Evolutionary conservation across 2,888 invertebrate species (phyloP).

Genomic region (Sinhomidia bicolor): DNA sequence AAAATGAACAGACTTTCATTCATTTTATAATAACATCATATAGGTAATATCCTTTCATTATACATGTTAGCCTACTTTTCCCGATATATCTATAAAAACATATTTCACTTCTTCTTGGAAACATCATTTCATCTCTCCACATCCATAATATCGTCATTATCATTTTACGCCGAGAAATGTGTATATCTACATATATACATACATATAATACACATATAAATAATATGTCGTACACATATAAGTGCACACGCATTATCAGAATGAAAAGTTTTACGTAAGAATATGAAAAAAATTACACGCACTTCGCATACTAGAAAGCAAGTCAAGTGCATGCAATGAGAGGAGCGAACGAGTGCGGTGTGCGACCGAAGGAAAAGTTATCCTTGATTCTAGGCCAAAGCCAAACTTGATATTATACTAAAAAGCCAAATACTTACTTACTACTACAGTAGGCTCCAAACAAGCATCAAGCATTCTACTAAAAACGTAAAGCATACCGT

Average conservation of each 20-base stretch:
- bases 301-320: slow-evolving; percentile 27
- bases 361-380: slow-evolving; percentile 3
- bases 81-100: background rate
- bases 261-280: slow-evolving; percentile 20
- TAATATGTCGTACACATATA: no score
- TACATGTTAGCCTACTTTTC: slow-evolving; percentile 45
- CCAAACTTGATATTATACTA: slow-evolving; percentile 23
- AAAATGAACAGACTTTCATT: slow-evolving; percentile 14
- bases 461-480: background rate
- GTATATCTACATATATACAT: background rate
- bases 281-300: background rate
- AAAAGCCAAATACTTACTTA: no score
- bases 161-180: slow-evolving; percentile 16
- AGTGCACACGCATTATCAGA: no score
- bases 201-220: background rate
- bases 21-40: background rate
- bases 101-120: background rate
- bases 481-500: background rate
- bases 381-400: slow-evolving; percentile 70
- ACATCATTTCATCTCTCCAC: background rate
- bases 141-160: background rate
- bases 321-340: slow-evolving; percentile 22
- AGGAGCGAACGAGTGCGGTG: background rate
- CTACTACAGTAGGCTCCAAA: no score
- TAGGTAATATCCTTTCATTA: no score